A percentile compares a stretch with the other conserved stretches of the same genome.
Evolutionary conservation across 2,888 invertebrate genomes (phyloP).

Genomic region (Pterobdella sp.): DNA sequence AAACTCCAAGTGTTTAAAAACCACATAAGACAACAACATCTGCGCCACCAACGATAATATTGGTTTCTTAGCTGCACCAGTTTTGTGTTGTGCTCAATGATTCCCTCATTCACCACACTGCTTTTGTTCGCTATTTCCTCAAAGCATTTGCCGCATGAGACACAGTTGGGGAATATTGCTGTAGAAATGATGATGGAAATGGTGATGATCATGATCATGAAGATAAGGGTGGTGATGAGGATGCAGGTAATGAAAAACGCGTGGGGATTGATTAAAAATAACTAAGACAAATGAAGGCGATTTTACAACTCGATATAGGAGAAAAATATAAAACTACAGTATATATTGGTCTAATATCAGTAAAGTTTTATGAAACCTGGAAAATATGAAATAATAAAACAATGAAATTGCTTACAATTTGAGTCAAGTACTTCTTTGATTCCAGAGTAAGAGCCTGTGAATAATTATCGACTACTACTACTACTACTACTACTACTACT

Average conservation of each 20-base stretch:
- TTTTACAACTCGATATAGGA: too few species aligned
- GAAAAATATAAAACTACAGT: too few species aligned
- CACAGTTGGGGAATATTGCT: conserved; percentile 19
- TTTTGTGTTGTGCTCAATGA: background rate
- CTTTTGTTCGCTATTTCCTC: conserved; percentile 3
- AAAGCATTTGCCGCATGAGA: conserved; percentile 12
- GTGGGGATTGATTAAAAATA: too few species aligned
- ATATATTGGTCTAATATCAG: too few species aligned
- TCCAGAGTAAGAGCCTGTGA: background rate
- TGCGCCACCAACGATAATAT: conserved; percentile 15
- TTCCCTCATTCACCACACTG: background rate
- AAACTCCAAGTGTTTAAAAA: too few species aligned
- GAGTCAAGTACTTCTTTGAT: background rate
- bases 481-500: too few species aligned
- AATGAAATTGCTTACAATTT: background rate
- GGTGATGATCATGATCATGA: background rate
- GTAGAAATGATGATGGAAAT: background rate
- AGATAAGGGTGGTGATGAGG: background rate
- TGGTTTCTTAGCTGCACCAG: background rate
- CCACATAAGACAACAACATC: too few species aligned
- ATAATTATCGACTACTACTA: too few species aligned
- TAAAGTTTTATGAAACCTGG: too few species aligned
- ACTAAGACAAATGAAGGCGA: too few species aligned
- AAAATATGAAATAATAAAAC: too few species aligned
- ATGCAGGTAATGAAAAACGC: too few species aligned